Conservation (phyloP, 2,797 vertebrate species). For the Trachurus trachurus region DNA sequence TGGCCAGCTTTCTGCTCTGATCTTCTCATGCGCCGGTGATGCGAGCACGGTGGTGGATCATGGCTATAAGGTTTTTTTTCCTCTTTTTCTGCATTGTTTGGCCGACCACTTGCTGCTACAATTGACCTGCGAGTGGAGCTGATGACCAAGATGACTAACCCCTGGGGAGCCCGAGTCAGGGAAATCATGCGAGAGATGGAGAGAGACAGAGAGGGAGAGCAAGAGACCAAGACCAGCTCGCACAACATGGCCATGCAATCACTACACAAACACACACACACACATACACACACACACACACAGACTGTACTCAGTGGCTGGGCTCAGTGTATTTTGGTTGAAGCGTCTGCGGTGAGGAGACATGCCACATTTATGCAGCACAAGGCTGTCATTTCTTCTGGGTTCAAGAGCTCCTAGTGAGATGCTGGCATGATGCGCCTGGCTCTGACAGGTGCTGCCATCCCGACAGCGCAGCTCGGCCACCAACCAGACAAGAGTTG, state of each 20-base stretch:
- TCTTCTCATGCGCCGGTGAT: constrained; percentile 76
- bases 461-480: constrained; percentile 79
- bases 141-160: constrained; percentile 83
- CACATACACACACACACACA: constrained; percentile 34
- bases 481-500: constrained; percentile 86
- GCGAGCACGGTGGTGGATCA: constrained; percentile 58
- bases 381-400: constrained; percentile 71
- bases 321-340: constrained; percentile 51
- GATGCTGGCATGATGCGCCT: constrained; percentile 81
- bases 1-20: constrained; percentile 73
- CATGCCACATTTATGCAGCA: constrained; percentile 80
- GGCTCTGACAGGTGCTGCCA: constrained; percentile 87
- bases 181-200: constrained; percentile 81
- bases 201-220: constrained; percentile 74
- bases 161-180: constrained; percentile 77
- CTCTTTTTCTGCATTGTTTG: constrained; percentile 80
- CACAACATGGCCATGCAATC: constrained; percentile 48
- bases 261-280: constrained; percentile 41
- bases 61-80: constrained; percentile 54
- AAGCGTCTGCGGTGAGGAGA: constrained; percentile 65
- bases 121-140: constrained; percentile 84
- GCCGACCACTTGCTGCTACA: constrained; percentile 83
- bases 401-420: constrained; percentile 77
- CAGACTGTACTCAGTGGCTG: constrained; percentile 48
- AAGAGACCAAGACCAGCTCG: constrained; percentile 65